Evolutionary conservation across 2,113 vertebrate species (phyloP).

Genomic region (Excalfactoria chinensis): DNA sequence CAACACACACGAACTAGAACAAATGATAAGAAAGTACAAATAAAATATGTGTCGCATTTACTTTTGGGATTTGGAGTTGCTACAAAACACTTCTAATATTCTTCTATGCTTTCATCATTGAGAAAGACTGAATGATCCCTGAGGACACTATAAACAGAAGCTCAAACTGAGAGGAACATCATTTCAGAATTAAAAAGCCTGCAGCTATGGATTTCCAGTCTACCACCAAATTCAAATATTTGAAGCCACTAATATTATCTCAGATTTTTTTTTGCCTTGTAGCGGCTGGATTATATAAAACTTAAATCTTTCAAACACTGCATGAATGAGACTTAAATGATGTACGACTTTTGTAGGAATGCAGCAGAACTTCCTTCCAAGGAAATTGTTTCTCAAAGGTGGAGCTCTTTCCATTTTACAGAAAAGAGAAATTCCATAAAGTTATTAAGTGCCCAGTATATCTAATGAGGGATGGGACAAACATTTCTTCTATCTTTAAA

Average conservation of each 20-base stretch:
- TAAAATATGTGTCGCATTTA: background rate
- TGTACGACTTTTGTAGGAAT: fast-evolving
- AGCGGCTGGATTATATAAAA: background rate
- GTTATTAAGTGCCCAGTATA: background rate
- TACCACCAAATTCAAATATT: background rate
- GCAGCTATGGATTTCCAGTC: background rate
- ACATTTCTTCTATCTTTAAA: background rate
- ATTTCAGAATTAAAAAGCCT: background rate
- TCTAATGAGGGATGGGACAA: background rate
- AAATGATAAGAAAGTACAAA: background rate
- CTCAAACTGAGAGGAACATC: background rate
- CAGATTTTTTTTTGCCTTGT: background rate
- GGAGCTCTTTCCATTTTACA: background rate
- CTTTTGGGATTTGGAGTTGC: background rate
- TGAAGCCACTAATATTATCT: background rate
- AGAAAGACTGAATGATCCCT: background rate
- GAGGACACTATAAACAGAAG: background rate
- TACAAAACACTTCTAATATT: background rate
- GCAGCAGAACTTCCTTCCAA: background rate
- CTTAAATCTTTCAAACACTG: background rate
- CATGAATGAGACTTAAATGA: background rate
- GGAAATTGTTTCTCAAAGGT: background rate
- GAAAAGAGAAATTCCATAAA: background rate
- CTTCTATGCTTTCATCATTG: background rate
- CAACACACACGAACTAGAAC: constrained; percentile 95